A percentile compares a stretch with the other conserved stretches of the same genome.
Conservation (phyloP, 2,888 invertebrate species). For the Eucriotettix oculatus region DNA sequence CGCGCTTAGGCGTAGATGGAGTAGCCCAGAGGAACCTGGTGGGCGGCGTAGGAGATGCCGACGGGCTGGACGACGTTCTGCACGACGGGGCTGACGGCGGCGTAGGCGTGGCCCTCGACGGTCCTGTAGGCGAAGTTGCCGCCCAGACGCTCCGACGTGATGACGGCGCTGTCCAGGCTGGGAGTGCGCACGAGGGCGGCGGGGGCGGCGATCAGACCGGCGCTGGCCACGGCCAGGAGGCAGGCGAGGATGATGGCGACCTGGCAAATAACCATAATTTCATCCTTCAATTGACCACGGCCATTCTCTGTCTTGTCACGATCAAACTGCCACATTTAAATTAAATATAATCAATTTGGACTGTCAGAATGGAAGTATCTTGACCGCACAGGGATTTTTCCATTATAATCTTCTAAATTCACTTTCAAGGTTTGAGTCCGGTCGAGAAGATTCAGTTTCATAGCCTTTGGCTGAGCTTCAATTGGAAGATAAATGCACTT, state of each 20-base stretch:
- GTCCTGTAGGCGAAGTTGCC: constrained; percentile 38
- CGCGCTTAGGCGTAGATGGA: constrained; percentile 3
- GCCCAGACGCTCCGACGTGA: constrained; percentile 32
- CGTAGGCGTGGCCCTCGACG: constrained; percentile 33
- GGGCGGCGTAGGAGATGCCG: constrained; percentile 23
- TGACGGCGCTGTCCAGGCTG: constrained; percentile 31
- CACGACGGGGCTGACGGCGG: constrained; percentile 26
- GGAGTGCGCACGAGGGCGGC: constrained; percentile 27
- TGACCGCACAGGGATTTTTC: too few relatives aligned
- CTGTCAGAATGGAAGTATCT: too few relatives aligned
- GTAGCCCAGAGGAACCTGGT: constrained; percentile 12
- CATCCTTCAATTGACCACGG: neutral
- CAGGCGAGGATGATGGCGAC: constrained; percentile 4
- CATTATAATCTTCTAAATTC: too few relatives aligned
- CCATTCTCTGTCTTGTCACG: neutral
- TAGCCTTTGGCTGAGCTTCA: too few relatives aligned
- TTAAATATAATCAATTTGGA: too few relatives aligned
- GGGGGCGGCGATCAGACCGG: constrained; percentile 12
- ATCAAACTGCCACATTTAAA: too few relatives aligned
- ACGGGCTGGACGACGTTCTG: constrained; percentile 22
- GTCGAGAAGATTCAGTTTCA: too few relatives aligned
- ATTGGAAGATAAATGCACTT: too few relatives aligned
- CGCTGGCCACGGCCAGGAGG: constrained; percentile 9
- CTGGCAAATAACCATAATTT: neutral
- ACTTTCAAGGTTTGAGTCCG: too few relatives aligned